A percentile compares a stretch with the other conserved stretches of the same genome.
phyloP scores from a whole-genome alignment of 1,140 invertebrate species.

The Drosophila nikananu region DNA sequence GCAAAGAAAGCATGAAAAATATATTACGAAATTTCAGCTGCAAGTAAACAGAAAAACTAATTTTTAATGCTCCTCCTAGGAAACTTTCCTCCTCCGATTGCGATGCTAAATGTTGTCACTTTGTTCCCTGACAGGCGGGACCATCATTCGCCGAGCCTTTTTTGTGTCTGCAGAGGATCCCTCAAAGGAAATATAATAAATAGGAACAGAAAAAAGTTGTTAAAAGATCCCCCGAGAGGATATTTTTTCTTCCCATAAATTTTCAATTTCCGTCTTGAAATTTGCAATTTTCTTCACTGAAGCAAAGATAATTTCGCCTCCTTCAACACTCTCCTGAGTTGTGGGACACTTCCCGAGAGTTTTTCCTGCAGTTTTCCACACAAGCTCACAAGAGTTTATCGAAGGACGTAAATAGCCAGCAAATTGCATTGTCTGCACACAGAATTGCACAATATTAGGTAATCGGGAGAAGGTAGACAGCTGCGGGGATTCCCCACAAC shows the following conservation, averaged over 20 bases:
- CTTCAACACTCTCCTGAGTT: background rate
- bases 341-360: conserved; percentile 43
- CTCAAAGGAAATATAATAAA: background rate
- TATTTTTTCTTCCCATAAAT: conserved; percentile 63
- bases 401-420: conserved; percentile 27
- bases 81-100: conserved; percentile 37
- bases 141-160: conserved; percentile 38
- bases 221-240: background rate
- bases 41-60: conserved; percentile 66
- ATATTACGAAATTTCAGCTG: conserved; percentile 41
- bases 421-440: conserved; percentile 28
- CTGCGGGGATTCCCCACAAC: background rate
- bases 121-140: conserved; percentile 51
- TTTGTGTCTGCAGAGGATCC: conserved; percentile 8
- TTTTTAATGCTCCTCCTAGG: conserved; percentile 52
- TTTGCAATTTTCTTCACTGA: conserved; percentile 65
- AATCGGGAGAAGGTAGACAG: conserved; percentile 11
- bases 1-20: conserved; percentile 35
- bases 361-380: conserved; percentile 38
- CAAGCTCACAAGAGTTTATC: conserved; percentile 30
- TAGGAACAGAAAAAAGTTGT: background rate
- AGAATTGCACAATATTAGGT: conserved; percentile 21
- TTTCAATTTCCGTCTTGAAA: conserved; percentile 65
- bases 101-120: conserved; percentile 58
- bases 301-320: conserved; percentile 52